phyloP scores from a whole-genome alignment of 2,888 invertebrate genomes.

The Meiosimyza platycephala region DNA sequence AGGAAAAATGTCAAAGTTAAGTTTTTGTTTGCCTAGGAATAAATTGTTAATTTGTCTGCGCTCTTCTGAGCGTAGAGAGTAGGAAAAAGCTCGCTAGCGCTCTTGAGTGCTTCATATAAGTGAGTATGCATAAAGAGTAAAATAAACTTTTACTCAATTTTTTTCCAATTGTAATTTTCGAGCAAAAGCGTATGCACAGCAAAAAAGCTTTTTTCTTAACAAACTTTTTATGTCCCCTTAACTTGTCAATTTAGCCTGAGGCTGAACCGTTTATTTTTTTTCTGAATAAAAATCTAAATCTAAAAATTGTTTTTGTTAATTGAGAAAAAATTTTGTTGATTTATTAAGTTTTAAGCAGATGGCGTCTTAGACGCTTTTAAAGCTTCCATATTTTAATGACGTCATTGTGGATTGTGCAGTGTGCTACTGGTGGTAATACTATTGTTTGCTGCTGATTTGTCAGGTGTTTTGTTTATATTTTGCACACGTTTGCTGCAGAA shows the following conservation, averaged over 20 bases:
- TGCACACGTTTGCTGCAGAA: neutral
- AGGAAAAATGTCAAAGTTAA: neutral
- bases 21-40: neutral
- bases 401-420: neutral
- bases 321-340: neutral
- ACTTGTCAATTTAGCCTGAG: neutral
- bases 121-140: neutral
- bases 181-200: neutral
- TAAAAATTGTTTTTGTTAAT: neutral
- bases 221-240: too few species aligned
- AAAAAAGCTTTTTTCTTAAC: neutral
- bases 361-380: neutral
- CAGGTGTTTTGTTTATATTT: slow-evolving; percentile 5
- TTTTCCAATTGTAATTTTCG: neutral
- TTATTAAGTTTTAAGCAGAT: slow-evolving; percentile 1
- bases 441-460: neutral
- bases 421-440: neutral
- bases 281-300: too few species aligned
- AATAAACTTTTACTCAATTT: neutral
- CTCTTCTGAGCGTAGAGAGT: neutral
- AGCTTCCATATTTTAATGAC: neutral
- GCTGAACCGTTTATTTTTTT: neutral
- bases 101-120: neutral
- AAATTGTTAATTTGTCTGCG: neutral
- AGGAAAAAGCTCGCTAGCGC: neutral